Evolutionary conservation across 92 coral and sea anemone genomes (phyloP).

Genomic region (Porites evermanni): DNA sequence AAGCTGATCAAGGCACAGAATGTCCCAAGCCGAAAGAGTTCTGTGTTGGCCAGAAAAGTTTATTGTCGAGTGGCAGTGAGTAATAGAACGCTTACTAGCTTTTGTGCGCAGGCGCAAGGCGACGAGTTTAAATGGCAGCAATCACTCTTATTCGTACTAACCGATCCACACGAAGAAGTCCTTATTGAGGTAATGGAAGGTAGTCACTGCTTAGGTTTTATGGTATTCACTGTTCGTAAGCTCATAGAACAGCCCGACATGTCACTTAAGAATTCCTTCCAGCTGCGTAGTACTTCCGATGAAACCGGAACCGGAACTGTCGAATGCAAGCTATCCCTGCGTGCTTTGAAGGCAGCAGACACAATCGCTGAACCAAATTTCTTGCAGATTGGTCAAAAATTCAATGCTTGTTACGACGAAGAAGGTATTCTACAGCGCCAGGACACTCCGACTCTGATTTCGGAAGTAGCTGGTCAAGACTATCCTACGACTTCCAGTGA

Average conservation of each 20-base stretch:
- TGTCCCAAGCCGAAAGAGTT: slow-evolving; percentile 67
- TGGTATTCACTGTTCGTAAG: slow-evolving; percentile 61
- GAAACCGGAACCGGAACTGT: slow-evolving; percentile 68
- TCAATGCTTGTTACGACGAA: background rate
- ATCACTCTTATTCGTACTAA: slow-evolving; percentile 80
- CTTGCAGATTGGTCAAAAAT: slow-evolving; percentile 28
- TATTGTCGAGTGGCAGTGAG: slow-evolving; percentile 85
- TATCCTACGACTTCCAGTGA: slow-evolving; percentile 6
- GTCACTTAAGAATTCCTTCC: slow-evolving; percentile 81
- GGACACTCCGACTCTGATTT: slow-evolving; percentile 29
- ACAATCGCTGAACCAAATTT: background rate
- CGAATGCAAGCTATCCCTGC: slow-evolving; percentile 79
- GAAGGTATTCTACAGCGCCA: slow-evolving; percentile 11
- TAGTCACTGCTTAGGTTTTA: slow-evolving; percentile 61
- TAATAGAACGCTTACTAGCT: slow-evolving; percentile 62
- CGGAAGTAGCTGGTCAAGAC: slow-evolving; percentile 46
- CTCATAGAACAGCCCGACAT: slow-evolving; percentile 85
- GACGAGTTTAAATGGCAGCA: slow-evolving; percentile 77
- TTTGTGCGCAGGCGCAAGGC: slow-evolving; percentile 61
- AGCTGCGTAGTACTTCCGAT: slow-evolving; percentile 34
- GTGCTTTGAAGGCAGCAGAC: slow-evolving; percentile 77
- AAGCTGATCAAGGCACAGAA: slow-evolving; percentile 76
- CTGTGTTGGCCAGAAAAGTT: slow-evolving; percentile 60
- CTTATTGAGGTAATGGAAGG: slow-evolving; percentile 44
- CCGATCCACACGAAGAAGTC: slow-evolving; percentile 79